Evolutionary conservation across 2,113 vertebrate species (phyloP).

Genomic region (Xiphophorus hellerii): DNA sequence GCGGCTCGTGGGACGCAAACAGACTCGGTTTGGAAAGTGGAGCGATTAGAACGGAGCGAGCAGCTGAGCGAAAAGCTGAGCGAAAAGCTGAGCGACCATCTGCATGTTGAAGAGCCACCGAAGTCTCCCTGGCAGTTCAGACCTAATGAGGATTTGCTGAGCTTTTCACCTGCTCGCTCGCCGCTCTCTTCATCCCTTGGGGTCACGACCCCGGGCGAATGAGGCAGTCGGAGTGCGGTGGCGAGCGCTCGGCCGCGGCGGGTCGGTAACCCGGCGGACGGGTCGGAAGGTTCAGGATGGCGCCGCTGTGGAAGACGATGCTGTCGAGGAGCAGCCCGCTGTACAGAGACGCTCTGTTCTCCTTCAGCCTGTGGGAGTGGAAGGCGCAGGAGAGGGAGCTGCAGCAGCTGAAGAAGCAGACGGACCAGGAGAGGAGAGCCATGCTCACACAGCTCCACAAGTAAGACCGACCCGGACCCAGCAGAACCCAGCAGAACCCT

Average conservation of each 20-base stretch:
- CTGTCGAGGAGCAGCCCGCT: constrained; percentile 81
- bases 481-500: not conserved
- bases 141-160: constrained; percentile 65
- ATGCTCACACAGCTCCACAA: constrained; percentile 74
- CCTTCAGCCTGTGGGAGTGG: constrained; percentile 82
- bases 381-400: constrained; percentile 78
- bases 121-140: constrained; percentile 14
- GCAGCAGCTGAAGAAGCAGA: constrained; percentile 72
- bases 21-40: not conserved
- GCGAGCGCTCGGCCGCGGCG: not conserved
- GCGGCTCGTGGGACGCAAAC: constrained; percentile 5
- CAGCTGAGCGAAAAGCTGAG: not conserved
- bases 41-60: not conserved
- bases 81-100: not conserved
- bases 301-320: constrained; percentile 82
- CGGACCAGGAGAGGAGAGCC: constrained; percentile 72
- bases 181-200: constrained; percentile 13
- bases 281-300: constrained; percentile 59
- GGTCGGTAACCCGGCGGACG: not conserved
- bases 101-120: constrained; percentile 3
- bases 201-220: constrained; percentile 43
- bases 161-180: constrained; percentile 25
- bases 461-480: constrained; percentile 61
- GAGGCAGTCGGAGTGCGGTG: constrained; percentile 3
- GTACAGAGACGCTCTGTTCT: constrained; percentile 82